A percentile compares a stretch with the other conserved stretches of the same genome.
Conservation (phyloP, 2,113 vertebrate species). For the Micromys minutus region DNA sequence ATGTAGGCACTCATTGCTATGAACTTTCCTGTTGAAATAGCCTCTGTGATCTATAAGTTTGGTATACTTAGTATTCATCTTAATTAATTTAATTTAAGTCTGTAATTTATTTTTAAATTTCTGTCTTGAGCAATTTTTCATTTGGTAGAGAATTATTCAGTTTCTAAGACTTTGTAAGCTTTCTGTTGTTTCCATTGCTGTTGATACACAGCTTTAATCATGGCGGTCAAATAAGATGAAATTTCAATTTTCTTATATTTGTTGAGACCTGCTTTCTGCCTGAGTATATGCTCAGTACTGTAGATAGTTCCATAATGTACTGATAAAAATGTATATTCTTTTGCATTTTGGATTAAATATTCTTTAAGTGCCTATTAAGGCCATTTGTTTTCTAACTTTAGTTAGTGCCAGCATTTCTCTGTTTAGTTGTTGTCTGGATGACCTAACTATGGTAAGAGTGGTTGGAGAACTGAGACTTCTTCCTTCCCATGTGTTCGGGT, state of each 20-base stretch:
- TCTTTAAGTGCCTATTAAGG: background rate
- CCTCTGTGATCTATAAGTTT: background rate
- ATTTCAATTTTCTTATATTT: background rate
- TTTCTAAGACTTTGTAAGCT: background rate
- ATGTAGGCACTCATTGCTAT: background rate
- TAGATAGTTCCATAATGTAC: background rate
- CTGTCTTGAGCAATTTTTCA: too few relatives aligned
- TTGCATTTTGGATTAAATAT: background rate
- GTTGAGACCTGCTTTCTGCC: background rate
- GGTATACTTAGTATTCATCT: background rate
- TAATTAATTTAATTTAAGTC: background rate
- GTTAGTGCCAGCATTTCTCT: background rate
- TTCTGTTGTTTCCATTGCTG: background rate
- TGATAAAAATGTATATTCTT: background rate
- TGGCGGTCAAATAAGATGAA: background rate
- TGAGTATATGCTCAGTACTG: background rate
- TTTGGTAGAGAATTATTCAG: background rate
- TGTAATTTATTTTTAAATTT: background rate
- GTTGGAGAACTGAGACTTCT: background rate
- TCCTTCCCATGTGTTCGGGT: background rate
- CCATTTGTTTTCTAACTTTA: background rate
- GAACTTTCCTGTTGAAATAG: background rate
- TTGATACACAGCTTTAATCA: background rate
- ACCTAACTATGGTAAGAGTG: background rate
- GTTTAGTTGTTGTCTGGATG: background rate